Base-by-base conservation (phyloP, 2,797 vertebrate species). In the Eospalax fontanierii region DNA sequence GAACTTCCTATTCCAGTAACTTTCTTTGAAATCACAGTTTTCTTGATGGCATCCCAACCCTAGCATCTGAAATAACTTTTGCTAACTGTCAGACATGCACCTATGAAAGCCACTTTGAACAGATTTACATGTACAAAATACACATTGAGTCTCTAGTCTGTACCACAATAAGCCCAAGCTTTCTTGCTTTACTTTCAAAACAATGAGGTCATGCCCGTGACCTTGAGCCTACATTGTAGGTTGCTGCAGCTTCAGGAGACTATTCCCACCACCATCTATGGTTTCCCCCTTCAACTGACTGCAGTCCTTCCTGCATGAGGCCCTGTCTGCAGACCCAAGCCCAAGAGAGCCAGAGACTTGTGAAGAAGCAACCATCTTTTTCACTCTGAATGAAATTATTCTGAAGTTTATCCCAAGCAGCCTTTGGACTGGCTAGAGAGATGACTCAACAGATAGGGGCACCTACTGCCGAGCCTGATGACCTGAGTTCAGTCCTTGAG, bases 161-260 rank as follows among this genome's bases (percentile, higher is more conserved):
- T n/a, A n/a, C 46, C 40, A 9, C 24, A 16, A 9, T 24, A 16
- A 26, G 9, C 4, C 9, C 19, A 19, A 54, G 38, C 11, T 78
- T 65, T 59, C 6, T 19, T 22, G 50, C 54, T 12, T 82, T 24
- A 76, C 46, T 68, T 35, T 40, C 22, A 40, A 57, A 46, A 59
- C 2, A 3, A 18, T 57, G 28, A 35, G 1, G 28, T 12, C 43
- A 14, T 1, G 9, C 2, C 7, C 38, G 14, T 19, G 11, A 0
- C 26, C 46, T 63, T 73, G 38, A 24, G 63, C 24, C n/a, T 38
- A 75, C 26, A 0, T 0, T 1, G 3, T 33, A 19, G n/a, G 19
- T 76, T 66, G 24, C 38, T 7, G 59, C 22, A 63, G 16, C 28
- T 50, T 68, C 22, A 2, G 35, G 8, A 18, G 7, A 57, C 16